These are phyloP conservation scores for Alethe diademata DNA, from an alignment of 2,113 vertebrate genomes.

Conservation along the genomic window DNA sequence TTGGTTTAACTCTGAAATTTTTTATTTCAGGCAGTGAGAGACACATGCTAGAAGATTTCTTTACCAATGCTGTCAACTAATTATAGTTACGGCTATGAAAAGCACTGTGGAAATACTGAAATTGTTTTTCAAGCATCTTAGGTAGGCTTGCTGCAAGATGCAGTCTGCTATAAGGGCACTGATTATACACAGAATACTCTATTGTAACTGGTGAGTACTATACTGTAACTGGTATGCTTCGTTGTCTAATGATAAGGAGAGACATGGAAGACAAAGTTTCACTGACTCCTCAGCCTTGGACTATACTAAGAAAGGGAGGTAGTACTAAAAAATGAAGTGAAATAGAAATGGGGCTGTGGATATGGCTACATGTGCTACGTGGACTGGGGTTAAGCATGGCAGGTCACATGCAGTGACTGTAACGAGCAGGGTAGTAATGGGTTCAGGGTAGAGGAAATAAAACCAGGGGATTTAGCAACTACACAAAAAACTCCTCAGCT, in stretches of 20 bases:
- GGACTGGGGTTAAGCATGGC: background rate
- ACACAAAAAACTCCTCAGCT: background rate
- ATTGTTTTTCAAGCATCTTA: background rate
- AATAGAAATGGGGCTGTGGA: background rate
- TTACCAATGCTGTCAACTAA: background rate
- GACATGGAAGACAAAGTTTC: background rate
- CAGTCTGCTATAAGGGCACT: background rate
- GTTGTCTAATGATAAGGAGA: background rate
- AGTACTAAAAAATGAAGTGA: background rate
- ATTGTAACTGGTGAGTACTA: background rate
- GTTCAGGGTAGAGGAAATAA: background rate
- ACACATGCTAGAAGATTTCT: background rate
- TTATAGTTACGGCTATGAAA: background rate
- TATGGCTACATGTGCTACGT: accelerated
- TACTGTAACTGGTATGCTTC: background rate
- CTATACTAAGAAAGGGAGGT: background rate
- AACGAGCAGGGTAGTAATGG: background rate
- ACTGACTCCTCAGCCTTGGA: background rate
- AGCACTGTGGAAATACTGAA: background rate
- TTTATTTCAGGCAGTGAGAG: background rate
- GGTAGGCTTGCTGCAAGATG: background rate
- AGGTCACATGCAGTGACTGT: background rate
- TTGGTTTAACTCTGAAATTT: background rate
- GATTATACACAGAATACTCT: background rate
- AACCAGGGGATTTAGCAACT: background rate